Conservation (phyloP, 2,113 vertebrate genomes). For the Hiodon alosoides region DNA sequence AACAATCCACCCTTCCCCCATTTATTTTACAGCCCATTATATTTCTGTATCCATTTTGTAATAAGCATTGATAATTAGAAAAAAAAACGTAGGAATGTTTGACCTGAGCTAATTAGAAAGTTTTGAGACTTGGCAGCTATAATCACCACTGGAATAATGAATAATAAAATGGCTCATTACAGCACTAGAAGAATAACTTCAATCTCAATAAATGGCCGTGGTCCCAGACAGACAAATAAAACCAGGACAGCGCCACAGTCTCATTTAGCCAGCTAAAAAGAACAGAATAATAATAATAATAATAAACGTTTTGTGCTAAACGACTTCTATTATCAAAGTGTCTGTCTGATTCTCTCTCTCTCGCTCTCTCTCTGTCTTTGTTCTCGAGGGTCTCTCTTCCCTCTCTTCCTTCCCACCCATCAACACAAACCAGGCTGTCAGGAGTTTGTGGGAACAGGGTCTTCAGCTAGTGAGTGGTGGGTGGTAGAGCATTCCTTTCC, state of each 20-base stretch:
- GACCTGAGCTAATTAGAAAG: constrained; percentile 72
- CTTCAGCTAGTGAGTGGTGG: too few species aligned
- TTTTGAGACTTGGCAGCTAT: constrained; percentile 65
- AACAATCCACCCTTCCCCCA: constrained; percentile 19
- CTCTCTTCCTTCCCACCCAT: too few species aligned
- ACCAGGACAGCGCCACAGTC: constrained; percentile 51
- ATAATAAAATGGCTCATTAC: constrained; percentile 74
- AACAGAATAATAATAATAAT: constrained; percentile 48
- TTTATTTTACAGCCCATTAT: constrained; percentile 39
- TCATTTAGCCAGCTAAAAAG: constrained; percentile 58
- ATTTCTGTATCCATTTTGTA: constrained; percentile 51
- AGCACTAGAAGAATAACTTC: constrained; percentile 60
- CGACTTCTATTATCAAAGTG: constrained; percentile 53
- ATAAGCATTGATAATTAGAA: constrained; percentile 62
- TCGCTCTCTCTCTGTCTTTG: constrained; percentile 16
- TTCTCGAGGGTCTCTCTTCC: neutral
- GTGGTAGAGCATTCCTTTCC: too few species aligned
- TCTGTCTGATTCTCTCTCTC: constrained; percentile 35
- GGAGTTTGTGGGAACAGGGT: too few species aligned
- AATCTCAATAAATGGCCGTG: constrained; percentile 66
- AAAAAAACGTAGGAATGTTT: constrained; percentile 64
- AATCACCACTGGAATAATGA: constrained; percentile 67
- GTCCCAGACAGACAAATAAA: constrained; percentile 61
- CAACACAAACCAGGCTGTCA: too few species aligned
- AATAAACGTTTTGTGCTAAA: constrained; percentile 38